These are phyloP conservation scores for Poecile atricapillus DNA, from an alignment of 2,113 vertebrate species.

Conservation along the genomic window DNA sequence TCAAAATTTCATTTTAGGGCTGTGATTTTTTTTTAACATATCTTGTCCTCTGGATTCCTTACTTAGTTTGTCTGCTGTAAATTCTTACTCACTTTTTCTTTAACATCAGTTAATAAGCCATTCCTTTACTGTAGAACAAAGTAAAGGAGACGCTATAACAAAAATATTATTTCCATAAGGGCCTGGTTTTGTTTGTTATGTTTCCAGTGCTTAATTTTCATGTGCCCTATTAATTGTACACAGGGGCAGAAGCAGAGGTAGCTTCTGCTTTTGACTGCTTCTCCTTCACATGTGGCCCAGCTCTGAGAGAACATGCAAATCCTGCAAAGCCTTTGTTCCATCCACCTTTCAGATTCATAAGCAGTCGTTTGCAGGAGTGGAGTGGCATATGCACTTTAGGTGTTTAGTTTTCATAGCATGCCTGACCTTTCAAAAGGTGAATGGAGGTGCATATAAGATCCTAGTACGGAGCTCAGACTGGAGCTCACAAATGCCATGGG, in stretches of 20 bases:
- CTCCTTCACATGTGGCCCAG: neutral
- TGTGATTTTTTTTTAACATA: neutral
- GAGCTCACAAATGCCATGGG: neutral
- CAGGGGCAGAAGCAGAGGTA: neutral
- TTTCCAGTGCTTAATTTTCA: neutral
- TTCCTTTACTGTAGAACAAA: neutral
- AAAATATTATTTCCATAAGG: neutral
- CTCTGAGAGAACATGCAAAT: neutral
- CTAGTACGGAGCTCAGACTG: neutral
- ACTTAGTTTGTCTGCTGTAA: neutral
- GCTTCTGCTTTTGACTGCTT: neutral
- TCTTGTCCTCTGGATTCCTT: neutral
- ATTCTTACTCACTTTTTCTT: neutral
- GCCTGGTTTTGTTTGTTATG: neutral
- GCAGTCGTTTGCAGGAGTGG: neutral
- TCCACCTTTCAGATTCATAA: neutral
- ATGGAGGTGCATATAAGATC: neutral
- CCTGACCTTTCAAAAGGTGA: neutral
- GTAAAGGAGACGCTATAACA: neutral
- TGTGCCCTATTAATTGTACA: neutral
- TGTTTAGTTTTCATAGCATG: neutral
- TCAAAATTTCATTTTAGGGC: neutral
- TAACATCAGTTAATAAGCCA: neutral
- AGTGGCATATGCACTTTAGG: neutral
- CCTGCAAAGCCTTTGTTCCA: neutral